phyloP scores from a whole-genome alignment of 2,113 vertebrate genomes.

The Pseudopipra pipra region DNA sequence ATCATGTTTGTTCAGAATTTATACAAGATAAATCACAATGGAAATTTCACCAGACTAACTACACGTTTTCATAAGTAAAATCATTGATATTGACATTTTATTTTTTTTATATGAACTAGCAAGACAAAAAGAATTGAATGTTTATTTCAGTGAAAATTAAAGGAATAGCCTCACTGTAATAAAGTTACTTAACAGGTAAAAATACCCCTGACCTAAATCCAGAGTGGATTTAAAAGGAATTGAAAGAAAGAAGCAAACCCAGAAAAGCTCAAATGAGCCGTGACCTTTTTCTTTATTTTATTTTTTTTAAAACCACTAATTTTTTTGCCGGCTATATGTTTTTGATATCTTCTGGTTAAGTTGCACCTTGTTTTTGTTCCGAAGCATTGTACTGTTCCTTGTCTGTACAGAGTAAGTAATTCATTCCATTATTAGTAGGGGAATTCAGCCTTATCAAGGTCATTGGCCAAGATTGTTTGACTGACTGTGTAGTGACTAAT shows the following conservation, averaged over 20 bases:
- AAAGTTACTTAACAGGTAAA: neutral
- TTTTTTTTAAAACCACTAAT: neutral
- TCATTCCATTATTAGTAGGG: neutral
- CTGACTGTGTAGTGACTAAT: conserved; percentile 27
- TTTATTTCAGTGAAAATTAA: neutral
- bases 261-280: neutral
- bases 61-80: neutral
- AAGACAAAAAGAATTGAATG: neutral
- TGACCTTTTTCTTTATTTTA: neutral
- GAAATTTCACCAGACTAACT: neutral
- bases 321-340: neutral
- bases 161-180: neutral
- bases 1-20: neutral
- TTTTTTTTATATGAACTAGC: neutral
- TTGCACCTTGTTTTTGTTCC: neutral
- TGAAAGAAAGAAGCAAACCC: neutral
- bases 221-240: neutral
- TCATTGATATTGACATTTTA: neutral
- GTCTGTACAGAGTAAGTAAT: neutral
- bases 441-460: conserved; percentile 42
- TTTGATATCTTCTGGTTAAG: neutral
- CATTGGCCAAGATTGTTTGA: conserved; percentile 10
- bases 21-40: neutral
- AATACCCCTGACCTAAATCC: neutral
- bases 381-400: neutral